A percentile compares a stretch with the other conserved stretches of the same genome.
phyloP scores from a whole-genome alignment of 2,888 invertebrate species.

The Yponomeuta plumbellus region DNA sequence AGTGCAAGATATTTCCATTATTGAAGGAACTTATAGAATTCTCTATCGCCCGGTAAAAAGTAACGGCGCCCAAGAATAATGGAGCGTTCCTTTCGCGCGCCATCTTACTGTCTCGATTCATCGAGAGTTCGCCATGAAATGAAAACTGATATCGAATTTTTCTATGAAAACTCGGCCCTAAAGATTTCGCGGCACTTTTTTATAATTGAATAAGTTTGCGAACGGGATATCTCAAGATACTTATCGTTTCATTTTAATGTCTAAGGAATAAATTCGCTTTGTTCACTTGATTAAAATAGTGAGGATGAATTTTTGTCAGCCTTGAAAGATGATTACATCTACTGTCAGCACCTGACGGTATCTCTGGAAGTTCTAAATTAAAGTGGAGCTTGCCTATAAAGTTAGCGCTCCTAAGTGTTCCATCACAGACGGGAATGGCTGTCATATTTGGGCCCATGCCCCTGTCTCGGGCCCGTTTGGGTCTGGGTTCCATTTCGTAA shows the following conservation, averaged over 20 bases:
- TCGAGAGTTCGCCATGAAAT: constrained; percentile 2
- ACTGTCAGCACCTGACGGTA: neutral
- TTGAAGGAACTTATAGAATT: constrained; percentile 38
- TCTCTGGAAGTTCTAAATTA: constrained; percentile 4
- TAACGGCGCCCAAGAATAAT: constrained; percentile 8
- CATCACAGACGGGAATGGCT: constrained; percentile 7
- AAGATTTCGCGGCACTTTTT: neutral
- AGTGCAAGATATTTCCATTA: constrained; percentile 58
- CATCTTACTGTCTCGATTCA: constrained; percentile 8
- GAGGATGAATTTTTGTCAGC: neutral
- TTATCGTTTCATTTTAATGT: too few relatives aligned
- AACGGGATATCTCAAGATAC: neutral
- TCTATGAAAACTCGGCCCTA: neutral
- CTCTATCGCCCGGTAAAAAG: constrained; percentile 18
- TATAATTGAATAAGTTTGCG: neutral
- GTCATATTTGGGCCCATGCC: neutral
- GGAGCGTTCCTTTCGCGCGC: constrained; percentile 9
- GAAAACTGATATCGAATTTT: neutral
- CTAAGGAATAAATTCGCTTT: too few relatives aligned
- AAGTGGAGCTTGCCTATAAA: neutral
- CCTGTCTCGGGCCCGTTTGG: neutral
- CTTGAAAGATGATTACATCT: neutral
- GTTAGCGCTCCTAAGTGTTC: neutral
- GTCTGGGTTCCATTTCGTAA: neutral
- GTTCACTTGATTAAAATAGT: too few relatives aligned